Percentiles rank a stretch among this genome's conserved stretches.
These are phyloP conservation scores for Synanthedon formicaeformis DNA, from an alignment of 2,888 invertebrate species.

Conservation along the genomic window DNA sequence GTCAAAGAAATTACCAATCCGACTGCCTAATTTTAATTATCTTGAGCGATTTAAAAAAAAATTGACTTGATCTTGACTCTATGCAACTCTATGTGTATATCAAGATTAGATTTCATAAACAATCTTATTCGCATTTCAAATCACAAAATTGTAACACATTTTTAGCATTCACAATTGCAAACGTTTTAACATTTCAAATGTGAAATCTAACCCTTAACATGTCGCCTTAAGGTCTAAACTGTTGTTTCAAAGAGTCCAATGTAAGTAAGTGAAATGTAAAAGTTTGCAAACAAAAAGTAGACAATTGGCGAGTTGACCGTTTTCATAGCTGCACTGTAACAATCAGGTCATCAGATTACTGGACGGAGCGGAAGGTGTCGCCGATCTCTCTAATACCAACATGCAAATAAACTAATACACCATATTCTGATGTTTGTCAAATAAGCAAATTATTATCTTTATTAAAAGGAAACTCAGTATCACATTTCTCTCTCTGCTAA, in stretches of 20 bases:
- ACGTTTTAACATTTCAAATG: not conserved
- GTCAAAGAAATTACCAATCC: no score
- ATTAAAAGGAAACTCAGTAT: no score
- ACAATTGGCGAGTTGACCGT: slow-evolving; percentile 35
- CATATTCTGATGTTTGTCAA: no score
- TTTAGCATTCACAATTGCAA: not conserved
- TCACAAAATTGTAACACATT: not conserved
- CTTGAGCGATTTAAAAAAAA: no score
- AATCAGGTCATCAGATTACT: slow-evolving; percentile 20
- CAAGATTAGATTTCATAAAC: no score
- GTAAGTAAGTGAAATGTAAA: slow-evolving; percentile 1
- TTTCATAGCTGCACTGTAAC: slow-evolving; percentile 11
- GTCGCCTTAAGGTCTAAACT: not conserved
- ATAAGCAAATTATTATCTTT: no score
- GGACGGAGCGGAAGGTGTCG: not conserved
- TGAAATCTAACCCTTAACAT: not conserved
- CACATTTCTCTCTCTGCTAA: no score
- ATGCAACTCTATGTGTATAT: no score
- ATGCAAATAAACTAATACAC: not conserved
- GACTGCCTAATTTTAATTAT: no score
- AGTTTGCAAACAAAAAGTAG: slow-evolving; percentile 44
- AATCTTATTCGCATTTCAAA: no score
- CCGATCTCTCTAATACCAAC: not conserved
- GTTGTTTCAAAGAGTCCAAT: not conserved
- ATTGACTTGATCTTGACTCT: no score